These are phyloP conservation scores for Drosophila anomalata DNA, from an alignment of 2,888 invertebrate genomes.

Conservation along the genomic window DNA sequence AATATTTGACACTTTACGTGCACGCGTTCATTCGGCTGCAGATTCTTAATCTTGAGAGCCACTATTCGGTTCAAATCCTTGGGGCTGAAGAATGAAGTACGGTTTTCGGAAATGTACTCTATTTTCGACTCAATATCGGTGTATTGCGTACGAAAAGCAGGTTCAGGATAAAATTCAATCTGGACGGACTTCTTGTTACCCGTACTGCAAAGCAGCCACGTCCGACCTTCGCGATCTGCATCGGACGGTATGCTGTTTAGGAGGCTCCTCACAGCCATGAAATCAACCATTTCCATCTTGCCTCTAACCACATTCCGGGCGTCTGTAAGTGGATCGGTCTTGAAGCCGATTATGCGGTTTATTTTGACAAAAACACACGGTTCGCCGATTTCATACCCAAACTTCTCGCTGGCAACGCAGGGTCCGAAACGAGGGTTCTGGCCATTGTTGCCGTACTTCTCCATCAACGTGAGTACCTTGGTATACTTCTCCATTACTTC, in stretches of 20 bases:
- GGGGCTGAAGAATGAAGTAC: conserved; percentile 4
- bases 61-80: conserved; percentile 57
- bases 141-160: conserved; percentile 37
- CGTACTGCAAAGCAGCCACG: conserved; percentile 52
- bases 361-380: conserved; percentile 66
- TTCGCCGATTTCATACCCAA: conserved; percentile 37
- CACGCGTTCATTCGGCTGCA: conserved; percentile 14
- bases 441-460: conserved; percentile 16
- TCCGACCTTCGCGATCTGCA: conserved; percentile 23
- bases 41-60: conserved; percentile 45
- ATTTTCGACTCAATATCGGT: conserved; percentile 25
- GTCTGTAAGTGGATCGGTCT: conserved; percentile 25
- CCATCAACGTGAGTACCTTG: conserved; percentile 9
- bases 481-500: not conserved
- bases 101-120: not conserved
- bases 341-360: conserved; percentile 59
- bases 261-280: conserved; percentile 2
- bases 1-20: conserved; percentile 53
- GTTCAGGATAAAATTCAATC: conserved; percentile 44
- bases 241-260: conserved; percentile 3
- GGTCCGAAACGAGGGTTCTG: conserved; percentile 42
- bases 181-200: not conserved
- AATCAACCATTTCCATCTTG: conserved; percentile 3
- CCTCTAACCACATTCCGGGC: conserved; percentile 11
- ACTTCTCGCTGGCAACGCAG: conserved; percentile 34